phyloP scores from a whole-genome alignment of 2,797 vertebrate species.

The Myripristis jacobus region DNA sequence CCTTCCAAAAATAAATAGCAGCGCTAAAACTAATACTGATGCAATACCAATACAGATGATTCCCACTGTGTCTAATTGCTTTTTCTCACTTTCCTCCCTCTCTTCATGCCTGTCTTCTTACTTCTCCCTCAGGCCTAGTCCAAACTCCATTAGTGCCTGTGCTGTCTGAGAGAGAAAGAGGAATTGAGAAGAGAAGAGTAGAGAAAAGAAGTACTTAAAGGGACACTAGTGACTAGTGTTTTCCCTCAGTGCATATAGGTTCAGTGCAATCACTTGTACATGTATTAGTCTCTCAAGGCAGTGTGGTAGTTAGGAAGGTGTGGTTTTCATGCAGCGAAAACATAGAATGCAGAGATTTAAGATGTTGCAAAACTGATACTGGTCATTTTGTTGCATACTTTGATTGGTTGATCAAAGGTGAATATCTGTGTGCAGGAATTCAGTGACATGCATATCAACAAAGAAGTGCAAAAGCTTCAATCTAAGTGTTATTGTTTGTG shows the following conservation, averaged over 20 bases:
- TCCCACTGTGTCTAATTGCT: constrained; percentile 25
- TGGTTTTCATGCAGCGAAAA: constrained; percentile 6
- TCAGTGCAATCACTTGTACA: constrained; percentile 38
- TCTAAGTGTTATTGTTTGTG: too few species aligned
- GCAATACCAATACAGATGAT: constrained; percentile 32
- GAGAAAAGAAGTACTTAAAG: constrained; percentile 61
- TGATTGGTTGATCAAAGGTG: too few species aligned
- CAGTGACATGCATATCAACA: too few species aligned
- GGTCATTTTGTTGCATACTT: too few species aligned
- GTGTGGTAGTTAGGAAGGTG: neutral
- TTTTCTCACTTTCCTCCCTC: constrained; percentile 12
- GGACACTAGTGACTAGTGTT: constrained; percentile 64
- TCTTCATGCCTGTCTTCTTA: neutral
- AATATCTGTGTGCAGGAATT: too few species aligned
- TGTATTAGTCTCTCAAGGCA: constrained; percentile 20
- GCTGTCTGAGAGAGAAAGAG: constrained; percentile 39
- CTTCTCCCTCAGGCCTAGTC: constrained; percentile 64
- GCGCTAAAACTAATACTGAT: constrained; percentile 37
- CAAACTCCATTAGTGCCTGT: constrained; percentile 68
- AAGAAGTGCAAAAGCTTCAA: too few species aligned
- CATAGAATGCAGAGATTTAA: constrained; percentile 1
- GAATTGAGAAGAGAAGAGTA: constrained; percentile 49
- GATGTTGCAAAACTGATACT: neutral
- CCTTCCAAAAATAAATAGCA: constrained; percentile 51
- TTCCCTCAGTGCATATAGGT: constrained; percentile 35